phyloP scores from a whole-genome alignment of 2,797 vertebrate species.

The Mus minutoides region DNA sequence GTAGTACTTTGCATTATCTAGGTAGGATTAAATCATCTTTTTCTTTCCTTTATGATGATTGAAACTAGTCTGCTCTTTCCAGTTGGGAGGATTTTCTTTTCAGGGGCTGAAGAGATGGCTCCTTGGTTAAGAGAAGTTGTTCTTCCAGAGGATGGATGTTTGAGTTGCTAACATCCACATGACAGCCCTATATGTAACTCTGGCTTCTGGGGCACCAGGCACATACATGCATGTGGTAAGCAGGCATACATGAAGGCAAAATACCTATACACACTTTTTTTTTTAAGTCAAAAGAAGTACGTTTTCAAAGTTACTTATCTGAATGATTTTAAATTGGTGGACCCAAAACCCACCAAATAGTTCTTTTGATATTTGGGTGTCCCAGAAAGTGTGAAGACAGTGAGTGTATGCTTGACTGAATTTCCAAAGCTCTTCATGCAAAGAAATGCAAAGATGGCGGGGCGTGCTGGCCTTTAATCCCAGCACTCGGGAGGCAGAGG shows the following conservation, averaged over 20 bases:
- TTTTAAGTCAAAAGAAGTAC: background rate
- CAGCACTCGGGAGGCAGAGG: no score
- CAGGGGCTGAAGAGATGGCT: background rate
- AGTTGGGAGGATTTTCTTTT: slow-evolving; percentile 43
- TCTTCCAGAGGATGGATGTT: background rate
- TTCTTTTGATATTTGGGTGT: background rate
- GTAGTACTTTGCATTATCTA: background rate
- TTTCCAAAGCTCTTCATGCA: background rate
- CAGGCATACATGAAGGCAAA: background rate
- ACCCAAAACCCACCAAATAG: background rate
- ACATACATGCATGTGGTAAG: background rate
- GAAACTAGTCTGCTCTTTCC: slow-evolving; percentile 32
- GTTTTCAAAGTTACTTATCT: background rate
- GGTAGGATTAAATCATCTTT: background rate
- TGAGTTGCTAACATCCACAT: background rate
- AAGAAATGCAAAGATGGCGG: background rate
- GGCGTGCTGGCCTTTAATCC: no score
- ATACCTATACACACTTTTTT: no score
- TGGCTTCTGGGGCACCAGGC: background rate
- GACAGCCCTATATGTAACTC: background rate
- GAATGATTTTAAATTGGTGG: slow-evolving; percentile 22
- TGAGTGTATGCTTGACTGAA: background rate
- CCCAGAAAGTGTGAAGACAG: background rate
- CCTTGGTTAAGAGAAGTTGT: background rate
- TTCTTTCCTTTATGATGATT: background rate